Percentiles rank a stretch among this genome's conserved stretches.
phyloP scores from a whole-genome alignment of 2,113 vertebrate genomes.

The Microcebus jonahi region DNA sequence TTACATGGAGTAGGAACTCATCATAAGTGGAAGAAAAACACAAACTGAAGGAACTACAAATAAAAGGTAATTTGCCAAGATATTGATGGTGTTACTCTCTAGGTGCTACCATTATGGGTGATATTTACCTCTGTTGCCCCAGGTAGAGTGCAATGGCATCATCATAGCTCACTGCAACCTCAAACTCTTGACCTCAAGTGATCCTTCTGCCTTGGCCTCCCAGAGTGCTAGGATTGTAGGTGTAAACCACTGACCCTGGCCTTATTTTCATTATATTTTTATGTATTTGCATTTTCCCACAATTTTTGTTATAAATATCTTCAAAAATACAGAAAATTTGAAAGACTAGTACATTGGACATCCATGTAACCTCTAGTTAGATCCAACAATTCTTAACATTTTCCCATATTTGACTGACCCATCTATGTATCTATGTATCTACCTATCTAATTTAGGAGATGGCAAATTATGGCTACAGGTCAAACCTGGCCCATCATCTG shows the following conservation, averaged over 20 bases:
- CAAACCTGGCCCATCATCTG: not conserved
- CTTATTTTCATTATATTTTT: not conserved
- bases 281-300: too few relatives aligned
- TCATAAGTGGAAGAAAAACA: not conserved
- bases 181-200: too few relatives aligned
- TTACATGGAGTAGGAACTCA: not conserved
- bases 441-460: not conserved
- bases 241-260: too few relatives aligned
- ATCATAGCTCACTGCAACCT: too few relatives aligned
- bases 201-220: too few relatives aligned
- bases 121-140: not conserved
- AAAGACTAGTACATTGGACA: not conserved
- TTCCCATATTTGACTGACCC: not conserved
- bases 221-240: too few relatives aligned
- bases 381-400: not conserved
- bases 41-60: not conserved
- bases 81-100: not conserved
- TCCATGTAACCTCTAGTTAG: not conserved
- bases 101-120: not conserved
- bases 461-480: not conserved
- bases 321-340: not conserved
- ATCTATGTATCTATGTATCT: not conserved
- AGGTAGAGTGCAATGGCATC: too few relatives aligned
- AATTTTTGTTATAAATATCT: not conserved
- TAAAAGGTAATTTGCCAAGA: not conserved